Evolutionary conservation across 1,140 invertebrate genomes (phyloP), one percentile per base, ranked within the genome.

Genomic region (Physella acuta): DNA sequence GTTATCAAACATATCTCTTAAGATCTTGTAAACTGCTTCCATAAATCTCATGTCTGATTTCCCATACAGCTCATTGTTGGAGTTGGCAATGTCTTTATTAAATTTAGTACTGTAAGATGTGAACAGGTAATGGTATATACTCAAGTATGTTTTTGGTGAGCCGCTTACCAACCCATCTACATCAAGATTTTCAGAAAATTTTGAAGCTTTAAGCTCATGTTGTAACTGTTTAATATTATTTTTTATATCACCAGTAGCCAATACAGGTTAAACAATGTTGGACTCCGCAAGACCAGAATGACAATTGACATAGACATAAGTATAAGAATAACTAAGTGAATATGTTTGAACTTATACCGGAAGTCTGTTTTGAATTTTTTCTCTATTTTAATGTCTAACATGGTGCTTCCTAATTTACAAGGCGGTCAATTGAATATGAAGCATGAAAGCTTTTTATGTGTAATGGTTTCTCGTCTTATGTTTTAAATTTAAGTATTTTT

Each of bases 101-200:
- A 80, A 16, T 0, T 71, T 28, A 8, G 64, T 70, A 71, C 74
- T 76, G 59, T 74, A 79, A n/a, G 56, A 62, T 3, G 75, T 72
- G 58, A 80, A 80, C 28, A 70, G 64, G 59, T 79, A 76, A 64
- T 80, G 76, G 58, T 80, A 80, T 4, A 80, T 73, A 2, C 72
- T 72, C 11, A 80, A 65, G 60, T 72, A 80, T 14, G 71, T 70
- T 26, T 58, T 65, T 2, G 76, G 62, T 16, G 52, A 34, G 11
- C 78, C 79, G 26, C 71, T 70, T 34, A 66, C 16, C 3, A 79
- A 30, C 78, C 62, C 70, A 36, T 71, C 60, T 3, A 77, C 53
- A 70, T 78, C 75, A 44, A 75, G 17, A 24, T 66, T 66, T 26
- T 74, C 66, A 53, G 51, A 36, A 70, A 75, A 77, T 52, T 78